These are phyloP conservation scores for Pogonognathellus flavescens DNA, from an alignment of 1,140 invertebrate genomes.

Conservation along the genomic window DNA sequence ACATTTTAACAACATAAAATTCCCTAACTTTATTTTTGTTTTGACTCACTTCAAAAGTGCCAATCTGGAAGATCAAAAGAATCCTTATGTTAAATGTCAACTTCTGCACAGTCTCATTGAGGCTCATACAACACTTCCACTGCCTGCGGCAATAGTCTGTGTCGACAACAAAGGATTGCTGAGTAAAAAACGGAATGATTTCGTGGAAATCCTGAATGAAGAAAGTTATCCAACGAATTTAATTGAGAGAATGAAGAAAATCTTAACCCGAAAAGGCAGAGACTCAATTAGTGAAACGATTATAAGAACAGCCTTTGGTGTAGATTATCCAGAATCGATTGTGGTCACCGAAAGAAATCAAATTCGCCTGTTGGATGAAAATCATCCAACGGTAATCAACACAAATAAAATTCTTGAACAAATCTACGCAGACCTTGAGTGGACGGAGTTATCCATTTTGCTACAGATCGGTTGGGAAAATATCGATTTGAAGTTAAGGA, in stretches of 20 bases:
- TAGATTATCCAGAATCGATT: conserved; percentile 52
- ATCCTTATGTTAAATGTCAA: conserved; percentile 39
- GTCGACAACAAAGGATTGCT: conserved; percentile 33
- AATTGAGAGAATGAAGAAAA: conserved; percentile 54
- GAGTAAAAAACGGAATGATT: neutral
- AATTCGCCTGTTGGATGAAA: conserved; percentile 10
- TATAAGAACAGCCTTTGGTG: conserved; percentile 54
- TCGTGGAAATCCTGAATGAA: conserved; percentile 46
- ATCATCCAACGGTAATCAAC: conserved; percentile 46
- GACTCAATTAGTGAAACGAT: conserved; percentile 57
- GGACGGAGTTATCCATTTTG: conserved; percentile 55
- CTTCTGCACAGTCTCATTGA: conserved; percentile 30
- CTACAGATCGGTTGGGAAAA: conserved; percentile 59
- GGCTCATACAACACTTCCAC: conserved; percentile 31
- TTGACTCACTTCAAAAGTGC: conserved; percentile 52
- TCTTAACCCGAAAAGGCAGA: conserved; percentile 51
- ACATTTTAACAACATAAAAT: conserved; percentile 44
- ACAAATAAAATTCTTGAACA: conserved; percentile 46
- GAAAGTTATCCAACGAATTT: conserved; percentile 50
- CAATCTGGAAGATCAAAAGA: neutral
- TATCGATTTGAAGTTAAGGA: conserved; percentile 1
- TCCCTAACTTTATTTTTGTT: conserved; percentile 53
- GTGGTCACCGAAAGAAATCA: conserved; percentile 30
- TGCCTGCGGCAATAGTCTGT: conserved; percentile 16
- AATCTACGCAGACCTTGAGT: conserved; percentile 51